Evolutionary conservation across 2,113 vertebrate species (phyloP), one percentile per base, ranked within the genome.

Genomic region (Pseudopodoces humilis): DNA sequence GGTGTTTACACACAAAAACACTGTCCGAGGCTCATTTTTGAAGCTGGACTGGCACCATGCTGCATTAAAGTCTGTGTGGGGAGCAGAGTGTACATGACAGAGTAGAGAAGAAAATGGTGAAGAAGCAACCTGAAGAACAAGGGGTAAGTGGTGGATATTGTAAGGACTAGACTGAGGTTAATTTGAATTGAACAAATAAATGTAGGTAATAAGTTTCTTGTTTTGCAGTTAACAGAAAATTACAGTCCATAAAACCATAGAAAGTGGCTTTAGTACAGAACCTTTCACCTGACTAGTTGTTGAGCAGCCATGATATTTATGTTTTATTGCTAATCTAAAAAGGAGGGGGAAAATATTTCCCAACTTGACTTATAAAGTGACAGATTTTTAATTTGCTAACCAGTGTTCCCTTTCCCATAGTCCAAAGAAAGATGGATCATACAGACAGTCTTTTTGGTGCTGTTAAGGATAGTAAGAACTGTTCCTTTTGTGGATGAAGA

Each of bases 51-150:
- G 59, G 24, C 15, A 62, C 20, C 11, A 3, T 62, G 47, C 56
- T 75, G 43, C 28, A 10, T 67, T 84, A 19, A 84, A 64, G n/a
- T 33, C 67, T 77, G 27, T 37, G 15, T 47, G 43, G 27, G 46
- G 43, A 92, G 39, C 20, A 59, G 11, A 39, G 12, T 0, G 0
- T 7, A 6, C 4, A 0, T 53, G 31, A 53, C 19, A 52, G 33
- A 11, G 20, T 76, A 37, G 41, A 89, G 59, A 74, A 86, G 21
- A 71, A 90, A 81, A 53, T 25, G 24, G 24, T n/a, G 30, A 77
- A 71, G 33, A 71, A 33, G 13, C 15, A 46, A 10, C 12, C 50
- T 80, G 39, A 80, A 83, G 35, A 76, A 24, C 11, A 2, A 4
- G 25, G 50, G 11, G 2, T 64, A 24, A 63, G 52, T 82, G 15